Evolutionary conservation across 1,140 invertebrate species (phyloP).

Genomic region (Vanessa tameamea): DNA sequence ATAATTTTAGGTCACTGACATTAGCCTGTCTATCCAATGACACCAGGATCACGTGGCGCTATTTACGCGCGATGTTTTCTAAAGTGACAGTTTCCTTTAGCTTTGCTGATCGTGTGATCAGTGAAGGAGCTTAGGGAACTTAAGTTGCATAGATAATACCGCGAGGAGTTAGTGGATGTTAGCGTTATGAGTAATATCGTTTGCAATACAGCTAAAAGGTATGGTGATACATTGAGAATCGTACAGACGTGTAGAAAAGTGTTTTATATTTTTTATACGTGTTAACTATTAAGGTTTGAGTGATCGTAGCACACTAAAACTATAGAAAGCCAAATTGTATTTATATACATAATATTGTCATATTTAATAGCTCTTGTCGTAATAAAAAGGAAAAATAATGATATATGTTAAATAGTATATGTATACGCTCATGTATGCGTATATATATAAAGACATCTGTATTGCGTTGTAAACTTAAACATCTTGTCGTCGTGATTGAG

Average conservation of each 20-base stretch:
- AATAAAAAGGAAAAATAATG: no score
- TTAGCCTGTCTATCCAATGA: not conserved
- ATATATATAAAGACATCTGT: no score
- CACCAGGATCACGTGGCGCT: not conserved
- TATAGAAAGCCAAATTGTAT: no score
- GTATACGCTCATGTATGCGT: no score
- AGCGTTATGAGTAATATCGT: constrained; percentile 17
- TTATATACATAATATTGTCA: no score
- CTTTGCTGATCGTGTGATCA: not conserved
- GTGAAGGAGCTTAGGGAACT: not conserved
- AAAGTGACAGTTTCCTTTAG: not conserved
- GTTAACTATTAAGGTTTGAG: no score
- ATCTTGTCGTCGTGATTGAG: no score
- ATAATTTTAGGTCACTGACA: constrained; percentile 5
- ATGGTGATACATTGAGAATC: constrained; percentile 17
- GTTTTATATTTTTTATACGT: not conserved
- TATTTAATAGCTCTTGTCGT: no score
- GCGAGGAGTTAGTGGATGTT: not conserved
- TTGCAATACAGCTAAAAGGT: constrained; percentile 23
- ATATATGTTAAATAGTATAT: no score
- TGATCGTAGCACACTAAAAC: no score
- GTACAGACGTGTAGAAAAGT: not conserved
- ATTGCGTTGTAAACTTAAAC: no score
- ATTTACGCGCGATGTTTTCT: not conserved
- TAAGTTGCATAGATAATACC: not conserved